Conservation (phyloP, 2,888 invertebrate species). For the Kryphioiulus occultus region DNA sequence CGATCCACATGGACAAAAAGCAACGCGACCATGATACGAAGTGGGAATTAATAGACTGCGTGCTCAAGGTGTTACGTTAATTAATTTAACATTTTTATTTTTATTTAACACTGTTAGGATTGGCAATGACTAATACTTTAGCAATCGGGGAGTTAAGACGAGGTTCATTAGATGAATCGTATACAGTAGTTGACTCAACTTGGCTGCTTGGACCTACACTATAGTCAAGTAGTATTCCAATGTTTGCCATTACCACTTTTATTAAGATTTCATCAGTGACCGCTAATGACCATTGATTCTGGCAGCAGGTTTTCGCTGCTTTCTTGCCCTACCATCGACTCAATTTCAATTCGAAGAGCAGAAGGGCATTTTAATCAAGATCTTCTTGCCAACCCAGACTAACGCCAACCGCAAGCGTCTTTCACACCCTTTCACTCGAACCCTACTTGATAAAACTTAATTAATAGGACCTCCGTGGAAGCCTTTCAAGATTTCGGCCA, state of each 20-base stretch:
- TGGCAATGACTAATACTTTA: too few relatives aligned
- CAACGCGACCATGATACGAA: too few relatives aligned
- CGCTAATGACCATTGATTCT: neutral
- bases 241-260: neutral
- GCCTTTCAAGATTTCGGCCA: neutral
- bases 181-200: too few relatives aligned
- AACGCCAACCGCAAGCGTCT: neutral
- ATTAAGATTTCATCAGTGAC: neutral
- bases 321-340: neutral
- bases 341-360: neutral
- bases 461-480: neutral
- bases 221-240: too few relatives aligned
- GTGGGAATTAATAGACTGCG: too few relatives aligned
- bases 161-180: too few relatives aligned
- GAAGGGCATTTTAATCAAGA: conserved; percentile 6
- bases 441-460: conserved; percentile 21
- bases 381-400: neutral
- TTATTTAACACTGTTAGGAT: too few relatives aligned
- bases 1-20: too few relatives aligned
- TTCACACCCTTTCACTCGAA: neutral
- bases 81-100: too few relatives aligned
- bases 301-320: neutral
- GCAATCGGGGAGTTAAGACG: too few relatives aligned
- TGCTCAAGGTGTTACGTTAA: too few relatives aligned
- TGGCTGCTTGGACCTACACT: too few relatives aligned